Evolutionary conservation across 2,797 vertebrate species (phyloP).

Genomic region (Poeciliopsis turneri): DNA sequence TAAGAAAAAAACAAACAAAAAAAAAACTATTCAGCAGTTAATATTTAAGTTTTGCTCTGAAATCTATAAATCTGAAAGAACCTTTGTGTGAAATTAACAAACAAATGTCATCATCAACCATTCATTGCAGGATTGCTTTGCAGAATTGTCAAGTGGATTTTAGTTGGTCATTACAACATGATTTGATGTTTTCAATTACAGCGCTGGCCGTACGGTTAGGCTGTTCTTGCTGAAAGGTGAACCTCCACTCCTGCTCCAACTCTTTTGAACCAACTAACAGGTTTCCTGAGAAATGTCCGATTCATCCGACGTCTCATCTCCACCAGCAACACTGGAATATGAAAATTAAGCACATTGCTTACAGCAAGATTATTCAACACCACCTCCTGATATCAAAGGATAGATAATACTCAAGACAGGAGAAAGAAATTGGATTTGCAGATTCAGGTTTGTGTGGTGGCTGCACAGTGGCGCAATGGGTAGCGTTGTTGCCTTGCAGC

Average conservation of each 20-base stretch:
- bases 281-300: no score
- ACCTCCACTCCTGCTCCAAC: background rate
- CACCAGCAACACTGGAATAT: background rate
- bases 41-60: background rate
- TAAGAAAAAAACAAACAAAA: background rate
- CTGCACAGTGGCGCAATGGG: no score
- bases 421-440: background rate
- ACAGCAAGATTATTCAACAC: background rate
- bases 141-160: background rate
- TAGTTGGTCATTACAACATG: background rate
- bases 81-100: slow-evolving; percentile 1
- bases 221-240: background rate
- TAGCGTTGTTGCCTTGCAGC: no score
- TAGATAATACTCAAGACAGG: background rate
- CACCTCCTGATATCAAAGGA: background rate
- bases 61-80: slow-evolving; percentile 9
- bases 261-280: background rate
- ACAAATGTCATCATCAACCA: background rate
- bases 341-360: background rate
- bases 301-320: background rate
- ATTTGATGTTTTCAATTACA: background rate
- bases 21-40: background rate
- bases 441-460: no score
- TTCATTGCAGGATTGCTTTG: background rate
- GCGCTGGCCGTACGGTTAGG: background rate